Base-by-base conservation (phyloP, 2,113 vertebrate genomes). In the Chaetodon trifascialis region DNA sequence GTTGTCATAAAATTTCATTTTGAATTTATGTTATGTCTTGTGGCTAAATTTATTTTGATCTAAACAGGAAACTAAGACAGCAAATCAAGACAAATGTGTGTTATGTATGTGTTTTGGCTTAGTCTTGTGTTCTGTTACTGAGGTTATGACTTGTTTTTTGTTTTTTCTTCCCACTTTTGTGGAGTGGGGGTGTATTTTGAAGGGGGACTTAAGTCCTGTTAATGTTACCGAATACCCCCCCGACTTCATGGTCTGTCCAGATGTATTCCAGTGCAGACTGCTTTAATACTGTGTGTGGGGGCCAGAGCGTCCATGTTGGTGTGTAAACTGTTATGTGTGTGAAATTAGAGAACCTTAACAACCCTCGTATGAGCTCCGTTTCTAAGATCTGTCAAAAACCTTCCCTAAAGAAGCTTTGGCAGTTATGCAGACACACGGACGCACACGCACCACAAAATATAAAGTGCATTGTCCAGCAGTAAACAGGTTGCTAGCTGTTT, bases 381-480 rank as follows among this genome's bases (percentile, higher is more conserved):
- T 58, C 30, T 14, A 25, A 67, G 5, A 21, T 64, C 44, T 78
- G 62, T 66, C 47, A 73, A 21, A 25, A 38, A 0, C 14, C 7
- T 58, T 36, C 34, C 0, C 8, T 40, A 19, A 69, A 55, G 51
- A 70, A 51, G 15, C 7, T 21, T 47, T 59, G n/a, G 17, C 38
- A 52, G 80, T 12, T 4, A 49, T 19, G 40, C 54, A 36, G 71
- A 14, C 40, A 76, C 54, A 40, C 56, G 68, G 25, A 30, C 2
- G 7, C 1, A 42, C 6, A 64, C 25, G 44, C n/a, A 44, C 49
- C 42, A 73, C 58, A 52, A 74, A 58, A 71, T 72, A 23, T 73
- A 52, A 87, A 77, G 36, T 65, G 47, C 25, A 15, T 77, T 56
- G 49, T 83, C 5, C 34, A 21, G 21, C 65, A 36, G 64, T 80